Conservation (phyloP, 1,140 invertebrate genomes). For the Aphelenchoides besseyi region DNA sequence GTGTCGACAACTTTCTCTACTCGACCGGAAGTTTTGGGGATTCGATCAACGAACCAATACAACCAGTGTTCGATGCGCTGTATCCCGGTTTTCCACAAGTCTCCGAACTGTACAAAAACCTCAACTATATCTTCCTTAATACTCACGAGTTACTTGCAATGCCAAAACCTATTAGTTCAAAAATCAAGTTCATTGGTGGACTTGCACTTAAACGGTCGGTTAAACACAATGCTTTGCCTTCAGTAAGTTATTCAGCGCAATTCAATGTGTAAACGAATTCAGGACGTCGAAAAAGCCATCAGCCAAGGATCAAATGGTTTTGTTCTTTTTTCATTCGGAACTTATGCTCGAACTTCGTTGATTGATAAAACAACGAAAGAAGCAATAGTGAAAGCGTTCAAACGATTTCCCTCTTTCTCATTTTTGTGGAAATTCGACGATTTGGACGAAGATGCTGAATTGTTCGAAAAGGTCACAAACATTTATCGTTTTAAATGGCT, state of each 20-base stretch:
- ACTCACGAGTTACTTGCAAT: constrained; percentile 12
- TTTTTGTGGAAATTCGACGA: constrained; percentile 11
- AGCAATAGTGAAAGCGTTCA: not conserved
- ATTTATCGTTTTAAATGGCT: not conserved
- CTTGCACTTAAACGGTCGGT: constrained; percentile 19
- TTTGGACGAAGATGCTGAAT: not conserved
- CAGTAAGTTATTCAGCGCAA: not conserved
- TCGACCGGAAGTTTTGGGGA: not conserved
- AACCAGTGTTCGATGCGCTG: not conserved
- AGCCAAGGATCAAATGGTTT: not conserved
- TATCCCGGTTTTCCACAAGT: constrained; percentile 17
- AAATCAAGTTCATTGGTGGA: constrained; percentile 26
- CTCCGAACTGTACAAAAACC: constrained; percentile 17
- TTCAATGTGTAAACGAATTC: not conserved
- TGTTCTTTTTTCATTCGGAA: constrained; percentile 44
- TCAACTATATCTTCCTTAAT: constrained; percentile 21
- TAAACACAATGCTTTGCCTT: not conserved
- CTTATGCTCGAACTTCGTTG: constrained; percentile 28
- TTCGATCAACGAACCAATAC: not conserved
- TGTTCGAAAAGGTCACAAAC: not conserved
- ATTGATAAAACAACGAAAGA: not conserved
- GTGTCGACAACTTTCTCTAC: not conserved
- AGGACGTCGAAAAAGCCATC: constrained; percentile 3
- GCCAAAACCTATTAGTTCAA: constrained; percentile 16
- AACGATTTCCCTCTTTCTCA: not conserved